Percentiles rank a stretch among this genome's conserved stretches.
Conservation (phyloP, 2,888 invertebrate genomes). For the Colletes collaris region DNA sequence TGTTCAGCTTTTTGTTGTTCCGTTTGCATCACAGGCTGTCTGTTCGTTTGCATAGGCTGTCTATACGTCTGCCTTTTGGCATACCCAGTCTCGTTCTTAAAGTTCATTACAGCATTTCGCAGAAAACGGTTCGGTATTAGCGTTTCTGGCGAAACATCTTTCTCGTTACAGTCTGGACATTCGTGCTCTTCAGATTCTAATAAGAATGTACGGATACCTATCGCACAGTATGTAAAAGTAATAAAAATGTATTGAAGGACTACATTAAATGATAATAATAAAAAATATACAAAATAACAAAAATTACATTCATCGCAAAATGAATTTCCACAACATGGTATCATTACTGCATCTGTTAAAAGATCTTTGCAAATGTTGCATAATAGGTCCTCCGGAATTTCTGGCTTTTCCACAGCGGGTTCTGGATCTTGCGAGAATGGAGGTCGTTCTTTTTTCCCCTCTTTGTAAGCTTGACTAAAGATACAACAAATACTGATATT, state of each 20-base stretch:
- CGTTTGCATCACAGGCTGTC: slow-evolving; percentile 30
- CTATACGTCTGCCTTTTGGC: slow-evolving; percentile 84
- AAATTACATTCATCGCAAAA: slow-evolving; percentile 98
- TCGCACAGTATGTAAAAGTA: slow-evolving; percentile 55
- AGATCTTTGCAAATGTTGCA: slow-evolving; percentile 97
- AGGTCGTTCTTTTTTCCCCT: slow-evolving; percentile 88
- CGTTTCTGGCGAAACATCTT: slow-evolving; percentile 95
- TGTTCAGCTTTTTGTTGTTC: slow-evolving; percentile 59
- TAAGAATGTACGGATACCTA: slow-evolving; percentile 94
- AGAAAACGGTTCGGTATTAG: slow-evolving; percentile 96
- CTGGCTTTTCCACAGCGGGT: slow-evolving; percentile 85
- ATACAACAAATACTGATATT: slow-evolving; percentile 4
- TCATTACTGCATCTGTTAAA: slow-evolving; percentile 97
- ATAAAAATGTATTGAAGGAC: slow-evolving; percentile 12
- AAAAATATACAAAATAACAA: slow-evolving; percentile 13
- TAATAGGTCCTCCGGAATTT: slow-evolving; percentile 95
- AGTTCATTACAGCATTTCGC: slow-evolving; percentile 94
- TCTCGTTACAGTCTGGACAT: slow-evolving; percentile 97
- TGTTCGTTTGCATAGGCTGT: slow-evolving; percentile 53
- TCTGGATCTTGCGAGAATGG: slow-evolving; percentile 86
- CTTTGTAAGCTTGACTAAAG: slow-evolving; percentile 90
- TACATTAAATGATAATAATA: slow-evolving; percentile 22
- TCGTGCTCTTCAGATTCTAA: slow-evolving; percentile 97
- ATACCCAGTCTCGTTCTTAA: slow-evolving; percentile 96
- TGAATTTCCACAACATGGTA: slow-evolving; percentile 98